phyloP scores from a whole-genome alignment of 2,797 vertebrate species.

The Nannoperca australis region DNA sequence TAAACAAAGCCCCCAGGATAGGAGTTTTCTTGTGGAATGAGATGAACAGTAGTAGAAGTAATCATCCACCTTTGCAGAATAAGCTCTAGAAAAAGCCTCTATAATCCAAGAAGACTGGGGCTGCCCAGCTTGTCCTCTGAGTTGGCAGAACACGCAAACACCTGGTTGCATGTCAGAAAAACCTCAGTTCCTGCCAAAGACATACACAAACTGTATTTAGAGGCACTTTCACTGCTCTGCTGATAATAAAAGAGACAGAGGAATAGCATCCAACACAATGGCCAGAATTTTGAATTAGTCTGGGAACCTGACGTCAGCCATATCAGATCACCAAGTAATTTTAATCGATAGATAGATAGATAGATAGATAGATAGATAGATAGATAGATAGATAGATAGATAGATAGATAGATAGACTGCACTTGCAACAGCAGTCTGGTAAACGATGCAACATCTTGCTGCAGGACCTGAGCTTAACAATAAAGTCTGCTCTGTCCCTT shows the following conservation, averaged over 20 bases:
- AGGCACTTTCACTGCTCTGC: background rate
- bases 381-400: too few species aligned
- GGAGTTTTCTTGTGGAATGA: background rate
- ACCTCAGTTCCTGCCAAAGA: background rate
- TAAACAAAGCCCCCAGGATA: conserved; percentile 16
- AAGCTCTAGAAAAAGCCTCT: conserved; percentile 15
- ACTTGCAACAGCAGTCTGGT: too few species aligned
- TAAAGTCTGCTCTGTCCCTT: too few species aligned
- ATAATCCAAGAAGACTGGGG: conserved; percentile 23
- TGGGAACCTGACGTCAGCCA: background rate
- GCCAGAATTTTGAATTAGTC: background rate
- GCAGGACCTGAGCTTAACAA: too few species aligned
- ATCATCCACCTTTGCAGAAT: conserved; percentile 29
- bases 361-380: too few species aligned
- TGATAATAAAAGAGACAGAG: background rate
- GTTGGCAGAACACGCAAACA: conserved; percentile 19
- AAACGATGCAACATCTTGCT: too few species aligned
- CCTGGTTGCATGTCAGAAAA: conserved; percentile 28
- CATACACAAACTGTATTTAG: background rate
- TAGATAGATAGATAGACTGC: too few species aligned
- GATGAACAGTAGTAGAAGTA: conserved; percentile 15
- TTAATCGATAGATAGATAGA: background rate
- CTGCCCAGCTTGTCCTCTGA: background rate
- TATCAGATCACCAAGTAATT: background rate
- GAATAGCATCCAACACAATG: background rate